Conservation (phyloP, 2,113 vertebrate species). For the Pteruthius melanotis region DNA sequence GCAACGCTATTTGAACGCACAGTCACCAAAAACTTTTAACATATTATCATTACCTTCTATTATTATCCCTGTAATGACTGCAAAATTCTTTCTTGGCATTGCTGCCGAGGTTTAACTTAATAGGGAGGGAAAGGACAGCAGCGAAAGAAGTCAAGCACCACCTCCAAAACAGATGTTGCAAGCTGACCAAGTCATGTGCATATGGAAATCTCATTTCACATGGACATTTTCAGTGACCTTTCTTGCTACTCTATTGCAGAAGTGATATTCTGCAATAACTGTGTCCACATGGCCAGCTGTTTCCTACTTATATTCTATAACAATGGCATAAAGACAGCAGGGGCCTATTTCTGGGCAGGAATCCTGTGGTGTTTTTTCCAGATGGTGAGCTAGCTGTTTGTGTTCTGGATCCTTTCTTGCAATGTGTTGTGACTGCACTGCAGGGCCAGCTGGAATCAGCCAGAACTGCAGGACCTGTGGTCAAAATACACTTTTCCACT, state of each 20-base stretch:
- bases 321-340: not conserved
- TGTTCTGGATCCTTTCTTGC: not conserved
- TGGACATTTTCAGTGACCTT: not conserved
- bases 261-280: conserved; percentile 39
- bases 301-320: conserved; percentile 14
- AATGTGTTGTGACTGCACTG: not conserved
- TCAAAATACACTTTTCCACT: not conserved
- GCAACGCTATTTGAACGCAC: not conserved
- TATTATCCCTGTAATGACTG: not conserved
- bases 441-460: not conserved
- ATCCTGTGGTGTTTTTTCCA: conserved; percentile 5
- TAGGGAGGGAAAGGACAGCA: not conserved
- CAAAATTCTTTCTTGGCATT: not conserved
- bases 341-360: conserved; percentile 2
- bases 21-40: not conserved
- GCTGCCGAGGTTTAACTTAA: not conserved
- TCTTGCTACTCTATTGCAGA: not conserved
- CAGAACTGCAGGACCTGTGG: not conserved
- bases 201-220: not conserved
- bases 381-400: not conserved
- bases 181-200: not conserved
- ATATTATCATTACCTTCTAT: not conserved
- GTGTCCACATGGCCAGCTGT: conserved; percentile 7
- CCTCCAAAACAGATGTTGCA: not conserved
- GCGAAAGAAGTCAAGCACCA: not conserved